Base-by-base conservation (phyloP, 2,888 invertebrate species). In the Napeogenes sylphis region DNA sequence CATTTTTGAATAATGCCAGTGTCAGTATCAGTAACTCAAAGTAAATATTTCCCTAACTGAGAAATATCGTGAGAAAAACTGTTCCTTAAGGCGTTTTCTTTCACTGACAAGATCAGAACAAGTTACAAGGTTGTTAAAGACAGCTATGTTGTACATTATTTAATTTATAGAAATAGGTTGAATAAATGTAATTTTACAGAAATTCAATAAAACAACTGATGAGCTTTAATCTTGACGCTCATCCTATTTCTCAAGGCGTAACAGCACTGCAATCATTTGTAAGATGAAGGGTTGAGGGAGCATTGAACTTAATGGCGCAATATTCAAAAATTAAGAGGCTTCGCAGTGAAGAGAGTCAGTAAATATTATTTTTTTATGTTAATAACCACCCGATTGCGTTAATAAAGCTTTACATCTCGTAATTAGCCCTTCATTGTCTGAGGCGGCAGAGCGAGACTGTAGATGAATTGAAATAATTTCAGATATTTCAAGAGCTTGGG, bases 321-420 rank as follows among this genome's bases (percentile, higher is more conserved):
- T 89, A 87, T 90, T 88, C 87, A 80, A 88, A 84, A 90, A 89
- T 90, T 88, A 89, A 87, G 87, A 83, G 82, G 83, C 78, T 81
- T 77, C 75, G 69, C 75, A 74, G 77, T 77, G 30, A 51, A 51
- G 68, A 80, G 78, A 81, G 76, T 79, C 80, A 76, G 88, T 88
- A 89, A 89, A 90, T 89, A 90, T 89, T 89, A 89, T 90, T 90
- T 90, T 90, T 90, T 90, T 90, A 90, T 90, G 90, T 89, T 90
- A 90, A 90, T 90, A 81, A 85, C 84, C 81, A 74, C 80, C 84
- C 84, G 85, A 89, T 89, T 87, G 88, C 85, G 88, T 87, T 90
- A 88, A 90, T 90, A 89, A 90, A 90, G 87, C 85, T 86, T 86
- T 87, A 88, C 87, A 87, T 87, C 84, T 84, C 80, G 84, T 89